phyloP scores from a whole-genome alignment of 2,113 vertebrate genomes.

The Chaetura pelagica region DNA sequence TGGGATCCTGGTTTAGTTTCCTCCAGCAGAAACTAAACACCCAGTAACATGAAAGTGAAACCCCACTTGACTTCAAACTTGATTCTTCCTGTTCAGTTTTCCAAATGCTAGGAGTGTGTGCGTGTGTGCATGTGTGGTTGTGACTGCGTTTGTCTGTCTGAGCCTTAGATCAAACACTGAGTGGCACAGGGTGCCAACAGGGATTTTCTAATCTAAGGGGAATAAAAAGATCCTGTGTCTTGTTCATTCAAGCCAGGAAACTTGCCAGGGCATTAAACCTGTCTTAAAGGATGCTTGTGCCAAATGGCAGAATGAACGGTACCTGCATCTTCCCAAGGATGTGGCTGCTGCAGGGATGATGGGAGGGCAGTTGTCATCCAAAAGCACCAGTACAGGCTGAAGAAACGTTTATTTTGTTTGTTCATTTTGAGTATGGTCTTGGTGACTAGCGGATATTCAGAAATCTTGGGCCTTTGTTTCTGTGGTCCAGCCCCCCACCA shows the following conservation, averaged over 20 bases:
- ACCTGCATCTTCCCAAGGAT: background rate
- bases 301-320: background rate
- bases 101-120: background rate
- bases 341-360: background rate
- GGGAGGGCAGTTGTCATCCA: background rate
- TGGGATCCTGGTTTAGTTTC: background rate
- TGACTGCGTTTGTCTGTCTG: background rate
- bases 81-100: constrained; percentile 30
- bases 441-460: background rate
- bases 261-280: background rate
- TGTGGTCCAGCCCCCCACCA: background rate
- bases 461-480: background rate
- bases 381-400: background rate
- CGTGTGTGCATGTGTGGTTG: background rate
- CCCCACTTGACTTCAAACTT: background rate
- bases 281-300: constrained; percentile 11
- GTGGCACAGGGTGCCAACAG: constrained; percentile 36
- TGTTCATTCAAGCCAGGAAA: constrained; percentile 45
- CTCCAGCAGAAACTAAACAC: background rate
- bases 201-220: constrained; percentile 55
- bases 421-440: background rate
- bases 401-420: background rate
- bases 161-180: constrained; percentile 15
- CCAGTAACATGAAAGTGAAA: background rate
- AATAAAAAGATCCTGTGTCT: constrained; percentile 29